Evolutionary conservation across 2,113 vertebrate species (phyloP).

Genomic region (Oryzias curvinotus): DNA sequence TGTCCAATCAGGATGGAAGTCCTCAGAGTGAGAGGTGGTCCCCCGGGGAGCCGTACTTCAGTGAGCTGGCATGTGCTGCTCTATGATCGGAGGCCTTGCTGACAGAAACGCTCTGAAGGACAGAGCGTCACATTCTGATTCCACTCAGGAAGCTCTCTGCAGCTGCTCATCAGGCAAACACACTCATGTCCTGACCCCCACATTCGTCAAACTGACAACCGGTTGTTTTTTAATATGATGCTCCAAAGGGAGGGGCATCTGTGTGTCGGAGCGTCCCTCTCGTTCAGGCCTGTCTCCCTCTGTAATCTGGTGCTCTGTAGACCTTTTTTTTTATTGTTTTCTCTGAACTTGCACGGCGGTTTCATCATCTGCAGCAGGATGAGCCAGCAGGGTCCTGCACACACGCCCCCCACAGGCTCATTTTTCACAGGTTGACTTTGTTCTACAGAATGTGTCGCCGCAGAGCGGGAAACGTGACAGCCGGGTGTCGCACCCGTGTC

Average conservation of each 20-base stretch:
- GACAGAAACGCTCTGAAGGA: slow-evolving; percentile 69
- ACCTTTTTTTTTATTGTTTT: slow-evolving; percentile 38
- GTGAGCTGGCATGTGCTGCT: slow-evolving; percentile 59
- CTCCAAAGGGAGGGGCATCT: slow-evolving; percentile 56
- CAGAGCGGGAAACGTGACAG: slow-evolving; percentile 68
- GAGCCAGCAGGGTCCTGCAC: slow-evolving; percentile 71
- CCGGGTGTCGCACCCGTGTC: slow-evolving; percentile 61
- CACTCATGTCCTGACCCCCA: slow-evolving; percentile 62
- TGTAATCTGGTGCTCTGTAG: slow-evolving; percentile 67
- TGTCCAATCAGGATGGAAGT: slow-evolving; percentile 60
- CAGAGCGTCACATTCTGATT: slow-evolving; percentile 68
- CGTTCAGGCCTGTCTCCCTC: slow-evolving; percentile 59
- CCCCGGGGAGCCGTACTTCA: slow-evolving; percentile 71
- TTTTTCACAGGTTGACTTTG: slow-evolving; percentile 76
- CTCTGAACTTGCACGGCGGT: slow-evolving; percentile 73
- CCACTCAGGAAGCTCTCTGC: slow-evolving; percentile 64
- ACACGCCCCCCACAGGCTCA: slow-evolving; percentile 72
- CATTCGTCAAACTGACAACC: slow-evolving; percentile 71
- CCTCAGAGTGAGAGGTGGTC: slow-evolving; percentile 75
- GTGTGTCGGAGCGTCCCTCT: slow-evolving; percentile 60
- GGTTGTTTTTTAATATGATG: slow-evolving; percentile 49
- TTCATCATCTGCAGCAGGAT: slow-evolving; percentile 75
- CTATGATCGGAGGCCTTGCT: slow-evolving; percentile 73
- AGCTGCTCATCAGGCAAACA: slow-evolving; percentile 60
- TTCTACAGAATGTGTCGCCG: slow-evolving; percentile 66